These are phyloP conservation scores for Microtus pennsylvanicus DNA, from an alignment of 2,113 vertebrate species.

Conservation along the genomic window DNA sequence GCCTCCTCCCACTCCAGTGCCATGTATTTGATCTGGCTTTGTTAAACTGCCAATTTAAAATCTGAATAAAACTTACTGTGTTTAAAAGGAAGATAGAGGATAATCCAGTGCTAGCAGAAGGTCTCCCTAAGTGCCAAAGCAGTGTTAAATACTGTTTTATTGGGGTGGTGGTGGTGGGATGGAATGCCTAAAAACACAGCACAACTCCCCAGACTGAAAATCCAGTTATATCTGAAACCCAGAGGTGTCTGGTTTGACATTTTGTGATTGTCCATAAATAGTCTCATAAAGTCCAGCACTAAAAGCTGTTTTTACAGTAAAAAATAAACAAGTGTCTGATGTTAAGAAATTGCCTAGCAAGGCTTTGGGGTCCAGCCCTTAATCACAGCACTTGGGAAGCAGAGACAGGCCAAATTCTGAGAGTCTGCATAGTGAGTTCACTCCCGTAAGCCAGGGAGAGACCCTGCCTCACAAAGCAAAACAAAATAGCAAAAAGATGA, in stretches of 20 bases:
- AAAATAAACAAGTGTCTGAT: background rate
- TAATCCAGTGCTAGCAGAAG: background rate
- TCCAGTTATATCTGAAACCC: background rate
- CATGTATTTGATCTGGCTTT: background rate
- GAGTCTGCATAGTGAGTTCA: background rate
- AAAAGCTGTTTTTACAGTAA: background rate
- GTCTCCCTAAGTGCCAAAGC: background rate
- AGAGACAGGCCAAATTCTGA: background rate
- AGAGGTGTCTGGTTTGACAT: background rate
- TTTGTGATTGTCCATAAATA: background rate
- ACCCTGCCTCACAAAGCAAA: background rate
- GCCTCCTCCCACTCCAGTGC: background rate
- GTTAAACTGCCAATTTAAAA: slow-evolving; percentile 27
- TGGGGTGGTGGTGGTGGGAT: background rate
- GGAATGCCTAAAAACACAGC: background rate
- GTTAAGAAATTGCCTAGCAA: background rate
- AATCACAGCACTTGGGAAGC: background rate
- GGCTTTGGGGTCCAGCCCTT: background rate
- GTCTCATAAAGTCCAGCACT: background rate
- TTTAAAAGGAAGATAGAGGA: slow-evolving; percentile 27
- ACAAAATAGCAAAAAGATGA: background rate
- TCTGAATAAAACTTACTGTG: slow-evolving; percentile 1
- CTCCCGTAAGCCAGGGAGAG: background rate
- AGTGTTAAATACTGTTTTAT: slow-evolving; percentile 32
- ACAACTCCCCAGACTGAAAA: background rate